Evolutionary conservation across 2,888 invertebrate species (phyloP).

Genomic region (Sphaerophoria rueppellii): DNA sequence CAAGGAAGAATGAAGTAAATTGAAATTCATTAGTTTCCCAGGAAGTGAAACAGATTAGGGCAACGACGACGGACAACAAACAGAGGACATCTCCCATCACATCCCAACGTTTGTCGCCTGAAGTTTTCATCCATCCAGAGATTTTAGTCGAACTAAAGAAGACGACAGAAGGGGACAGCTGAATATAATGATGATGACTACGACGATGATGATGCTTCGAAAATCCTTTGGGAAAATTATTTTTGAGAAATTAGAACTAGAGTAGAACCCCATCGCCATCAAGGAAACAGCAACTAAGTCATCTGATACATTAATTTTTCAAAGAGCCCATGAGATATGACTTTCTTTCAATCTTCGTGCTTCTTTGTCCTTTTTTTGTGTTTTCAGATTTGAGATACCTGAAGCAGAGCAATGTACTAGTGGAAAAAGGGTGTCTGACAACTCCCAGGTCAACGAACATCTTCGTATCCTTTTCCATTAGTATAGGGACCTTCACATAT

Average conservation of each 20-base stretch:
- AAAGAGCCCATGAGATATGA: conserved; percentile 48
- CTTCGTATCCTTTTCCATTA: conserved; percentile 50
- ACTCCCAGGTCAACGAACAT: conserved; percentile 59
- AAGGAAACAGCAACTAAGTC: conserved; percentile 27
- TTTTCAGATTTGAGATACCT: neutral
- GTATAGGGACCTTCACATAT: neutral
- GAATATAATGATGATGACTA: conserved; percentile 50
- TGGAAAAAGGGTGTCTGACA: conserved; percentile 39
- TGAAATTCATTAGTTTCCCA: conserved; percentile 68
- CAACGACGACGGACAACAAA: too few species aligned
- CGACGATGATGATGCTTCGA: conserved; percentile 44
- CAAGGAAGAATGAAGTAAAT: conserved; percentile 24
- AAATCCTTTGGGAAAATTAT: conserved; percentile 30
- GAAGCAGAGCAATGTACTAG: conserved; percentile 10
- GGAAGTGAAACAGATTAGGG: conserved; percentile 54
- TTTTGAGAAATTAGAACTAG: conserved; percentile 37
- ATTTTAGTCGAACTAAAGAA: neutral
- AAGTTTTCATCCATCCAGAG: neutral
- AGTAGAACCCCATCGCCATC: conserved; percentile 29
- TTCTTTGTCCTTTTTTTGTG: neutral
- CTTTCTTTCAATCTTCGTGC: conserved; percentile 19
- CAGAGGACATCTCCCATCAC: conserved; percentile 50
- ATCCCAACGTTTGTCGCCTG: conserved; percentile 8
- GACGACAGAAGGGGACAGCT: conserved; percentile 41
- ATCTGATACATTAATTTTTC: conserved; percentile 63